Conservation (phyloP, 1,140 invertebrate species). For the Ostrea denselamellosa region DNA sequence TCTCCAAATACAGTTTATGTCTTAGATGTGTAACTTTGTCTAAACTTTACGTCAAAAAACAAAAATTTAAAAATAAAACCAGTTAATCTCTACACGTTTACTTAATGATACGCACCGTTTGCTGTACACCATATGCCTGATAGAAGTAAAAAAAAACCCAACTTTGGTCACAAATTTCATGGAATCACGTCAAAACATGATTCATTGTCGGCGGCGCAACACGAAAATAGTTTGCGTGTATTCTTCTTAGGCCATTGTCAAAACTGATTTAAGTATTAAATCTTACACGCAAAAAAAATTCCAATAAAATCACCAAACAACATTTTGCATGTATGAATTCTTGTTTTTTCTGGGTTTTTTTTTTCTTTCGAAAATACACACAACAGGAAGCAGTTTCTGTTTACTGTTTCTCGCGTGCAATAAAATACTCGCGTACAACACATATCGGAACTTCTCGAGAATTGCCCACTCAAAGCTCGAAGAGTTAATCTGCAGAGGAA, state of each 20-base stretch:
- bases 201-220: not conserved
- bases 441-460: not conserved
- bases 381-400: constrained; percentile 28
- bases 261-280: not conserved
- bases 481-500: not conserved
- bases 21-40: not conserved
- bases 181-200: constrained; percentile 36
- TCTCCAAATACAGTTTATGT: no score
- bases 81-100: not conserved
- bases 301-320: not conserved
- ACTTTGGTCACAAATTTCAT: constrained; percentile 5
- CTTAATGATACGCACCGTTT: constrained; percentile 25
- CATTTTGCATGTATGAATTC: not conserved
- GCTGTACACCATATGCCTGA: not conserved
- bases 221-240: not conserved
- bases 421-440: not conserved
- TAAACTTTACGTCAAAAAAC: not conserved
- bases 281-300: not conserved
- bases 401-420: constrained; percentile 16
- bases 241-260: not conserved
- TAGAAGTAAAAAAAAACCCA: not conserved
- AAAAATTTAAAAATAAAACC: not conserved
- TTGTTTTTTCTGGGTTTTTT: not conserved
- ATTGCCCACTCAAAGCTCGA: not conserved
- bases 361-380: not conserved